Percentiles rank a stretch among this genome's conserved stretches.
Conservation (phyloP, 1,140 invertebrate species). For the Drosophila malerkotliana region DNA sequence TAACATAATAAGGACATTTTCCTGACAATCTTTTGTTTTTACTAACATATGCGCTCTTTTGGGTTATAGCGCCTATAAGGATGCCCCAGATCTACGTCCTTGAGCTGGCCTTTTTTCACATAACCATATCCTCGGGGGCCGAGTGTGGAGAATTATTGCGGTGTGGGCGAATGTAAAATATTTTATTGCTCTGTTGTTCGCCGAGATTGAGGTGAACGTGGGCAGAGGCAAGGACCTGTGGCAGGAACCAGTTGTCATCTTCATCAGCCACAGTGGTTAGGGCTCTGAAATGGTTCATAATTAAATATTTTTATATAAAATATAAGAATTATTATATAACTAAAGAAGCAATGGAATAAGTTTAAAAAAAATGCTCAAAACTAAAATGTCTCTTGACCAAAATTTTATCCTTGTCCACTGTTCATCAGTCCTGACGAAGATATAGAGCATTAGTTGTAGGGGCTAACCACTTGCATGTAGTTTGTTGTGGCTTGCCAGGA, state of each 20-base stretch:
- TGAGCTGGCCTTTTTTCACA: no score
- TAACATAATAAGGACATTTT: slow-evolving; percentile 1
- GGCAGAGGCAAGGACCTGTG: not conserved
- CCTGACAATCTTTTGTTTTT: slow-evolving; percentile 6
- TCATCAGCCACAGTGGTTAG: not conserved
- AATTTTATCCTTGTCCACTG: slow-evolving; percentile 14
- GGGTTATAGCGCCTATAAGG: not conserved
- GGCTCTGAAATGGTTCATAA: not conserved
- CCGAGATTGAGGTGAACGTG: slow-evolving; percentile 19
- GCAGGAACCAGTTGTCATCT: slow-evolving; percentile 2
- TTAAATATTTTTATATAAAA: not conserved
- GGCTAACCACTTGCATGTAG: slow-evolving; percentile 22
- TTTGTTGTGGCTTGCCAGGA: slow-evolving; percentile 16
- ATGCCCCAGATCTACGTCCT: slow-evolving; percentile 2
- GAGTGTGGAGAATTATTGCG: slow-evolving; percentile 53
- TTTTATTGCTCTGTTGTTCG: slow-evolving; percentile 64
- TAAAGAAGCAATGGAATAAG: not conserved
- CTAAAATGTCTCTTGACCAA: not conserved
- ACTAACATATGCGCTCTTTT: not conserved
- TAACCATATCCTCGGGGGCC: slow-evolving; percentile 11
- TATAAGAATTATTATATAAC: not conserved
- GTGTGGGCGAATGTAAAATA: slow-evolving; percentile 62
- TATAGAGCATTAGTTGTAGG: slow-evolving; percentile 17
- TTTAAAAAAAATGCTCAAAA: not conserved
- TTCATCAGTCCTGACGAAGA: not conserved